Evolutionary conservation across 1,140 invertebrate species (phyloP).

Genomic region (Neodiprion fabricii): DNA sequence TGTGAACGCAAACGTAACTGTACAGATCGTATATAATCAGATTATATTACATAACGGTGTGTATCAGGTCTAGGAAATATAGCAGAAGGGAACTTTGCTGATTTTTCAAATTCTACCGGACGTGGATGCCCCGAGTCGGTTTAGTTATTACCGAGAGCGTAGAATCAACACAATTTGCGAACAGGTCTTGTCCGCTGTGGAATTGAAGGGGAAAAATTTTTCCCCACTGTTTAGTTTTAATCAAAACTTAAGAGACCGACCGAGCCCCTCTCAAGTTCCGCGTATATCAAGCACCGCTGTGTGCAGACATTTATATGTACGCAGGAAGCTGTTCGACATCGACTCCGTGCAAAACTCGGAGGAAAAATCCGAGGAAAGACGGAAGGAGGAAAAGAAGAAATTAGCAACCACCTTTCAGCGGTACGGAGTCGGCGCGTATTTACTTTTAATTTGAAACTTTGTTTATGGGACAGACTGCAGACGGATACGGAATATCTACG

Average conservation of each 20-base stretch:
- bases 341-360: background rate
- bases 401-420: background rate
- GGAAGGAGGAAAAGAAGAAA: background rate
- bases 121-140: background rate
- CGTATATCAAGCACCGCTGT: background rate
- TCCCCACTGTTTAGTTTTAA: conserved; percentile 39
- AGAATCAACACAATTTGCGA: too few species aligned
- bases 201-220: conserved; percentile 29
- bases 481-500: background rate
- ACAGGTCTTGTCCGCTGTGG: background rate
- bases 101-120: background rate
- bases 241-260: conserved; percentile 28
- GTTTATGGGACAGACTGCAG: background rate
- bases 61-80: background rate
- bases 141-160: too few species aligned
- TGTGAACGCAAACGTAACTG: too few species aligned
- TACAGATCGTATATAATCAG: too few species aligned
- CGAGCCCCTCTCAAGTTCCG: background rate
- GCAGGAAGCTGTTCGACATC: background rate
- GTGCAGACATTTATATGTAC: background rate
- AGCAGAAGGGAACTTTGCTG: background rate
- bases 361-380: background rate
- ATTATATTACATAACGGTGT: background rate
- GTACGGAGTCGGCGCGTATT: background rate
- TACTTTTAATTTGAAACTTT: conserved; percentile 4